These are phyloP conservation scores for Drosophila dives DNA, from an alignment of 2,888 invertebrate genomes.

Conservation along the genomic window DNA sequence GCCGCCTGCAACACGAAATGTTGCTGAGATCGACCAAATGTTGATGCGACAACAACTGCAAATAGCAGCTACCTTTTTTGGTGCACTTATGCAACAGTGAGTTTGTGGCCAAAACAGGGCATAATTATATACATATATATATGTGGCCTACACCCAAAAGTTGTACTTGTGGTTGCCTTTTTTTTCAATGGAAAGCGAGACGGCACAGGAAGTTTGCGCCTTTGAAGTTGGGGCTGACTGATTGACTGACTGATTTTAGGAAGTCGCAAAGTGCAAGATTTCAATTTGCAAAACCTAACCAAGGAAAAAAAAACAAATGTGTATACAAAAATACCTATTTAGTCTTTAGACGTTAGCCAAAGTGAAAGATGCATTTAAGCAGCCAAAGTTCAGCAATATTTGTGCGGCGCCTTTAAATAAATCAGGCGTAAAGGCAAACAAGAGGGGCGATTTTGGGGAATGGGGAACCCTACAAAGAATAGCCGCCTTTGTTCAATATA, in stretches of 20 bases:
- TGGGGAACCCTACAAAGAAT: constrained; percentile 62
- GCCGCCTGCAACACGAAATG: constrained; percentile 65
- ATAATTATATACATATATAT: constrained; percentile 55
- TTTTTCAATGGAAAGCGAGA: constrained; percentile 22
- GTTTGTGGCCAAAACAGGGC: constrained; percentile 63
- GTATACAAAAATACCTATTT: neutral
- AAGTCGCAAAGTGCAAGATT: constrained; percentile 39
- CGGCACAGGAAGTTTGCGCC: constrained; percentile 54
- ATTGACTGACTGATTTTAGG: constrained; percentile 55
- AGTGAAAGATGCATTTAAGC: constrained; percentile 53
- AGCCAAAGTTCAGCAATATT: constrained; percentile 78
- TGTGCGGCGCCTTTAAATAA: constrained; percentile 74
- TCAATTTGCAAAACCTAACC: constrained; percentile 46
- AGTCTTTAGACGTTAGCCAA: constrained; percentile 12
- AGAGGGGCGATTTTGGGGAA: neutral
- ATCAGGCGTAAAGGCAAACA: constrained; percentile 60
- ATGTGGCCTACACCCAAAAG: constrained; percentile 59
- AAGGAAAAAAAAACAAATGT: neutral
- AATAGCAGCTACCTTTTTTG: constrained; percentile 49
- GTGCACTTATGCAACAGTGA: constrained; percentile 60
- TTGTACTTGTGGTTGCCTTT: neutral
- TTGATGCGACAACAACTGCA: constrained; percentile 32
- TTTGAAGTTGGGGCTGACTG: constrained; percentile 44
- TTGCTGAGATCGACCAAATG: constrained; percentile 62
- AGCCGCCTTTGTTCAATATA: constrained; percentile 63